phyloP scores from a whole-genome alignment of 2,113 vertebrate genomes.

The Cyprinus carpio region DNA sequence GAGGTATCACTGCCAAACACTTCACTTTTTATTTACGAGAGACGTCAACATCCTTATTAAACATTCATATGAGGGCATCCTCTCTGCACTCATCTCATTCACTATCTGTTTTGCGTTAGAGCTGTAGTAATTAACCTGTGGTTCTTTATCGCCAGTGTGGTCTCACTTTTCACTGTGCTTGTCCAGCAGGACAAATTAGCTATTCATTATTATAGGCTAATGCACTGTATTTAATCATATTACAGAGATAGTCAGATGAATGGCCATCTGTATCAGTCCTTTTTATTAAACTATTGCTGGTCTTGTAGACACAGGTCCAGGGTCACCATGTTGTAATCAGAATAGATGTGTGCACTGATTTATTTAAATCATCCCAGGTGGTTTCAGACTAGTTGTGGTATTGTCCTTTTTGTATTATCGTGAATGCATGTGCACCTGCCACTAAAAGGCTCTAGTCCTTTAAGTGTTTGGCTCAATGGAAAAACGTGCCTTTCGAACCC shows the following conservation, averaged over 20 bases:
- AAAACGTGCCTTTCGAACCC: background rate
- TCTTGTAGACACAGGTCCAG: background rate
- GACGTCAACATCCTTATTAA: background rate
- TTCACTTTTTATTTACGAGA: slow-evolving; percentile 15
- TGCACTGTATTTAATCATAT: slow-evolving; percentile 14
- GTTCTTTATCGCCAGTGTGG: background rate
- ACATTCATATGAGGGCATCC: background rate
- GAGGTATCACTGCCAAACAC: slow-evolving; percentile 13
- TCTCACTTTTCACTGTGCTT: background rate
- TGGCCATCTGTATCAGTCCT: background rate
- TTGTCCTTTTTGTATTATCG: background rate
- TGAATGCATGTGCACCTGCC: background rate
- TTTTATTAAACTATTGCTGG: background rate
- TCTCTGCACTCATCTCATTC: background rate
- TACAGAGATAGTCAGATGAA: background rate
- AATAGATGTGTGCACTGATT: background rate
- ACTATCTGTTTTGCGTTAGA: background rate
- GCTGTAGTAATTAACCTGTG: background rate
- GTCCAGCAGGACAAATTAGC: background rate
- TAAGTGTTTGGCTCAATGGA: background rate
- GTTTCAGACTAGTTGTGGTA: background rate
- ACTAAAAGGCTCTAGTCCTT: background rate
- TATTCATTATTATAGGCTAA: background rate
- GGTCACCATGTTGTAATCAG: background rate
- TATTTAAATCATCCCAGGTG: background rate